Conservation (phyloP, 1,140 invertebrate species). For the Trichomalopsis sarcophagae region DNA sequence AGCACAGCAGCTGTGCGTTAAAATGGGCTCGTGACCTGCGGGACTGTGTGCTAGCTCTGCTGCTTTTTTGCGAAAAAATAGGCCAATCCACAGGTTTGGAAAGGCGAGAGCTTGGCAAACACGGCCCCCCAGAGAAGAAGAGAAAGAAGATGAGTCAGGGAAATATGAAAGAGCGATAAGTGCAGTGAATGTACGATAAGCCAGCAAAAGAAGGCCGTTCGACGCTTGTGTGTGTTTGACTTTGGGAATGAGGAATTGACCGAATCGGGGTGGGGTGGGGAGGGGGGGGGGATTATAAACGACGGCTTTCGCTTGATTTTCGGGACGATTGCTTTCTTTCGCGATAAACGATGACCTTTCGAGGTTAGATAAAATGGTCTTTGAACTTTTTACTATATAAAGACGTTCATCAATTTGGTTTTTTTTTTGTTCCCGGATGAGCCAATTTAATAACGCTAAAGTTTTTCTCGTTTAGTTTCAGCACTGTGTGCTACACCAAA, state of each 20-base stretch:
- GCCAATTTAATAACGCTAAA: too few species aligned
- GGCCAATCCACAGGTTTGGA: slow-evolving; percentile 34
- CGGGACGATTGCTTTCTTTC: neutral
- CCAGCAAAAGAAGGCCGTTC: neutral
- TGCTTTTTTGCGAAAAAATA: slow-evolving; percentile 33
- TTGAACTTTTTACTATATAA: too few species aligned
- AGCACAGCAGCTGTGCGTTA: too few species aligned
- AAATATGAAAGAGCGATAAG: neutral
- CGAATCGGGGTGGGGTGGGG: too few species aligned
- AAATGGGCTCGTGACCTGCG: neutral
- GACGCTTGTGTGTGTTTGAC: neutral
- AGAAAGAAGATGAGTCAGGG: slow-evolving; percentile 26
- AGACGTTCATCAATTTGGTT: too few species aligned
- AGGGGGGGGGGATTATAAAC: neutral
- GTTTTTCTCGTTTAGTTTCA: neutral
- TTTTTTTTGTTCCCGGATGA: too few species aligned
- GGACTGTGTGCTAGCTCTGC: too few species aligned
- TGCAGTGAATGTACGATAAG: slow-evolving; percentile 30
- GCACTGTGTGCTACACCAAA: neutral
- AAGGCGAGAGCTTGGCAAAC: slow-evolving; percentile 18
- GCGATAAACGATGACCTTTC: too few species aligned
- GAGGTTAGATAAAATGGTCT: too few species aligned
- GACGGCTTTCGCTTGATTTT: slow-evolving; percentile 1
- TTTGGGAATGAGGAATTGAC: slow-evolving; percentile 1
- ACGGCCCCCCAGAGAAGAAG: neutral